A percentile compares a stretch with the other conserved stretches of the same genome.
Conservation (phyloP, 1,140 invertebrate genomes). For the Cheumatopsyche charites region DNA sequence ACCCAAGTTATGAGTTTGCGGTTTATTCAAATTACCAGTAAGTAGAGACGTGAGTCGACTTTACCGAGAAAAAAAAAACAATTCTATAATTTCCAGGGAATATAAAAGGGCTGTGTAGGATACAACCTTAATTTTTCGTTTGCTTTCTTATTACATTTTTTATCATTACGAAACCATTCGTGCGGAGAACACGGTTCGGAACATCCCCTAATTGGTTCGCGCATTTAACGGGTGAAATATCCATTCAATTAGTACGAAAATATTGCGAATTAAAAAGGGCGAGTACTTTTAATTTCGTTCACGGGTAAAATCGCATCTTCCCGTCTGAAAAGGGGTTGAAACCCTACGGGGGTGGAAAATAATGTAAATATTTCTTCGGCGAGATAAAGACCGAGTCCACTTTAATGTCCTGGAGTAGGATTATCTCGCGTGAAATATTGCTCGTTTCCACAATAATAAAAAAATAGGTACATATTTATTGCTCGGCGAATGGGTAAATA, state of each 20-base stretch:
- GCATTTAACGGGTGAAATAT: slow-evolving; percentile 1
- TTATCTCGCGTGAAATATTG: slow-evolving; percentile 25
- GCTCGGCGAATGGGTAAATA: neutral
- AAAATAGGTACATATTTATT: neutral
- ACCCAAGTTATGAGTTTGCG: no score
- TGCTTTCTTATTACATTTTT: no score
- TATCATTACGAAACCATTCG: no score
- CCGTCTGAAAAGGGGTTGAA: neutral
- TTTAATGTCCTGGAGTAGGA: slow-evolving; percentile 5
- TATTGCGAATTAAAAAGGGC: neutral
- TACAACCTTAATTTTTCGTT: no score
- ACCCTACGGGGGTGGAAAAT: neutral
- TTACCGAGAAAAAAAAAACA: no score
- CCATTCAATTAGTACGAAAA: neutral
- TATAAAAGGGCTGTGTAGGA: no score
- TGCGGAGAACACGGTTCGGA: no score
- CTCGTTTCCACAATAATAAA: slow-evolving; percentile 7
- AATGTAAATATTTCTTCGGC: slow-evolving; percentile 1
- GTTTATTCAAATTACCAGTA: no score
- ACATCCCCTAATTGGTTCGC: neutral
- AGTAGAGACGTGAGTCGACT: no score
- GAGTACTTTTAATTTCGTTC: neutral
- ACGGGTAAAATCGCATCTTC: neutral
- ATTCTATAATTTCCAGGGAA: no score
- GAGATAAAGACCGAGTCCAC: neutral